Base-by-base conservation (phyloP, 2,113 vertebrate species). In the Bubalus kerabau region DNA sequence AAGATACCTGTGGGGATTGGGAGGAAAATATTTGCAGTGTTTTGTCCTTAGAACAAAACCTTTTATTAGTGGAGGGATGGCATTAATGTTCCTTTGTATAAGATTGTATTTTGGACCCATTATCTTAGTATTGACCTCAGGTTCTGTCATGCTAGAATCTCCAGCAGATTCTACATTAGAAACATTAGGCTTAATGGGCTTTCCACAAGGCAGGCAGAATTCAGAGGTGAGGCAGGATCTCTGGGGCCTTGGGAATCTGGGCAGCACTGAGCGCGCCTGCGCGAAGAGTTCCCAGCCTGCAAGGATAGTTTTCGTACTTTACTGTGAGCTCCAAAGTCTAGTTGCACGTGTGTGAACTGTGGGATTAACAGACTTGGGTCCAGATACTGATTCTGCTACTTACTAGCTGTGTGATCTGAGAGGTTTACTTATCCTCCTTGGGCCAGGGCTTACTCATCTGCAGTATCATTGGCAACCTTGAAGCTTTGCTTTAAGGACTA, bases 31-130 rank as follows among this genome's bases (percentile, higher is more conserved):
- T 85, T 92, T 92, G n/a, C 56, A 16, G 43, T 17, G 10, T 92
- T 97, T 91, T 97, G 83, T 83, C 36, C 54, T 94, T 80, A 90
- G 80, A 96, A 52, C 7, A 74, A 83, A 87, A 43, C 30, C 56
- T 97, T 91, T 76, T 76, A 60, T 88, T 90, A 64, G 24, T 36
- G 11, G 76, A 88, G 23, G 52, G 59, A 54, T 89, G 76, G 56
- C 28, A 54, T 87, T 96, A 30, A 46, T 30, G 48, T 40, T 59
- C 30, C 5, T 92, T 71, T 80, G 46, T 71, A 57, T 12, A 50
- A 94, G 24, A 56, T 59, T 90, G 74, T 76, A 52, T 26, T 88
- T 96, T 95, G 85, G 85, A 78, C 14, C 36, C 21, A 32, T 36
- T 57, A 32, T 50, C 56, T 95, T 64, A 86, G 48, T 15, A 59